These are phyloP conservation scores for Euthynnus affinis DNA, from an alignment of 2,797 vertebrate genomes.

Conservation along the genomic window DNA sequence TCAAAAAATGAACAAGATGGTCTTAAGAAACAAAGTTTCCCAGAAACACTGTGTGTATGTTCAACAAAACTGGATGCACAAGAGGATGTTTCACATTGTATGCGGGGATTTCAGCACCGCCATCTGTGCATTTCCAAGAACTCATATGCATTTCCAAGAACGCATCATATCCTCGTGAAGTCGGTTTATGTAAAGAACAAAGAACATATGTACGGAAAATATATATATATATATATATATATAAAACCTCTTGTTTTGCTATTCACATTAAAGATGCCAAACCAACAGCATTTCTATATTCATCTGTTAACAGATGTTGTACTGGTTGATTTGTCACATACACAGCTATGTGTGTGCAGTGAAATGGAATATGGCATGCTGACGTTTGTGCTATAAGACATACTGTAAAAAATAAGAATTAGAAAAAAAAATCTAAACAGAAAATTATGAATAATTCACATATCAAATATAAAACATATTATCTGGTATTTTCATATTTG, in stretches of 20 bases:
- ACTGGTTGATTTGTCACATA: background rate
- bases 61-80: conserved; percentile 41
- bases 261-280: conserved; percentile 4
- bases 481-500: too few species aligned
- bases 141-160: conserved; percentile 48
- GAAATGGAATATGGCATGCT: background rate
- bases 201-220: background rate
- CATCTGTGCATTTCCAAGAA: conserved; percentile 50
- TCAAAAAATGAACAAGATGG: conserved; percentile 27
- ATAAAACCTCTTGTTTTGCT: background rate
- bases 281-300: background rate
- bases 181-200: conserved; percentile 30
- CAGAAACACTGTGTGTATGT: conserved; percentile 35
- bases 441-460: too few species aligned
- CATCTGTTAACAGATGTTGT: background rate
- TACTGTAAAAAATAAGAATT: too few species aligned
- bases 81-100: conserved; percentile 62
- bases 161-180: conserved; percentile 37
- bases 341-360: background rate
- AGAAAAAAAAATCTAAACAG: too few species aligned
- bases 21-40: conserved; percentile 46
- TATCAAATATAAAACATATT: too few species aligned
- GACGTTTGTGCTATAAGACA: too few species aligned
- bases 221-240: too few species aligned
- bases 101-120: conserved; percentile 61